These are phyloP conservation scores for Biston stratarius DNA, from an alignment of 2,888 invertebrate species.

Conservation along the genomic window DNA sequence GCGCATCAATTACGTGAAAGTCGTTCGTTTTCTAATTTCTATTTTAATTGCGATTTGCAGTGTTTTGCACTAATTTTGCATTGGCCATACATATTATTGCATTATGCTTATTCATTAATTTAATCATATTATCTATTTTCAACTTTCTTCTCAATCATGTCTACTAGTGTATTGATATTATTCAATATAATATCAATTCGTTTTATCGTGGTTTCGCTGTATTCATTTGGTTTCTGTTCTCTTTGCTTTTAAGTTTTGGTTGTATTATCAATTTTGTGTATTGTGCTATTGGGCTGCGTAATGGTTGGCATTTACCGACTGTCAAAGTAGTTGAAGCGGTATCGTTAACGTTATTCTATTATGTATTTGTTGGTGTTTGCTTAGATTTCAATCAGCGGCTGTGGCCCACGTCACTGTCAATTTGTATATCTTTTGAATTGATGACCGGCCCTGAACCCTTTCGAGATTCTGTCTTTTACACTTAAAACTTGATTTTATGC, in stretches of 20 bases:
- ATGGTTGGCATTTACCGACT: conserved; percentile 1
- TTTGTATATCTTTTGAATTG: conserved; percentile 45
- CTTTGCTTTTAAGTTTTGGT: too few species aligned
- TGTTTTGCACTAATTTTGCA: conserved; percentile 34
- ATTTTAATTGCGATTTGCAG: conserved; percentile 61
- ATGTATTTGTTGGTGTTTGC: conserved; percentile 23
- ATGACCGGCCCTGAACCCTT: conserved; percentile 39
- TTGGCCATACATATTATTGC: background rate
- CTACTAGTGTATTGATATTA: background rate
- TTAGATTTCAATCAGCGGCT: conserved; percentile 41
- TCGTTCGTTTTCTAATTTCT: conserved; percentile 72
- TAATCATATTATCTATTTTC: background rate
- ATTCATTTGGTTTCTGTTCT: background rate
- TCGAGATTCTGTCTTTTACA: conserved; percentile 37
- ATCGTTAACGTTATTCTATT: conserved; percentile 32
- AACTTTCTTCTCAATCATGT: background rate
- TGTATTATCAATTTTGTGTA: background rate
- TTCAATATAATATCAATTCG: background rate
- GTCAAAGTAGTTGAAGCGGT: conserved; percentile 16
- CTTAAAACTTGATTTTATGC: conserved; percentile 38
- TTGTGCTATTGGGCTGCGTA: background rate
- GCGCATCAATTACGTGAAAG: conserved; percentile 73
- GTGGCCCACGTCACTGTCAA: conserved; percentile 47
- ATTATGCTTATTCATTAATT: background rate
- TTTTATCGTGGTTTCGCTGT: background rate